Evolutionary conservation across 2,888 invertebrate genomes (phyloP), one percentile per base, ranked within the genome.

Genomic region (Protonemura montana): DNA sequence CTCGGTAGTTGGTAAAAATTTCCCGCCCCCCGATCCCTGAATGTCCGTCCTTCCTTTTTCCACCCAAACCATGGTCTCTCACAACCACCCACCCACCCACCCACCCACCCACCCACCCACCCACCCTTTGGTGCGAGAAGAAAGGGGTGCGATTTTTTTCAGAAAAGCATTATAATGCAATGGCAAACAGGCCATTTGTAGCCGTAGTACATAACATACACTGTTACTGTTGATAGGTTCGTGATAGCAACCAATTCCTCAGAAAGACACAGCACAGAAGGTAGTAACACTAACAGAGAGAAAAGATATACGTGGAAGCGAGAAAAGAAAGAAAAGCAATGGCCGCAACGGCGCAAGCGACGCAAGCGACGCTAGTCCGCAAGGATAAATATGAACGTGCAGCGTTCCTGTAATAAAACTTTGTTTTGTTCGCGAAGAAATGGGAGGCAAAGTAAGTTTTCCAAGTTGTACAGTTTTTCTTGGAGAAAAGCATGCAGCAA

Each of bases 111-210:
- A 6, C 35, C 3, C 35, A 35, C 42, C 16, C 82, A 35, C 82
- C 6, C 82, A 26, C 41, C n/a, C 82, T 26, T 42, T 35, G 42
- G 41, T 7, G 41, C 25, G 3, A 3, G 41, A 26, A 25, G 28
- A 76, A 28, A 84, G 76, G 28, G 76, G 84, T 76, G 81, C 30
- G 81, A 3, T 5, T 30, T 28, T 30, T 76, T 59, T 27, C 13
- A 76, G 84, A 84, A 84, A 76, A 84, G 59, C 59, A 76, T 81
- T 76, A 85, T 85, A 85, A 85, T 85, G 85, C 82, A 85, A 85
- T 85, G 82, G 85, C 86, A 86, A 87, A 87, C 82, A 87, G 85
- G 86, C 85, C 86, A 85, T 87, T 87, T 86, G 86, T 85, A 82
- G 80, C 84, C 83, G 13, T n/a, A 0, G 27, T 28, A 42, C 30